Conservation (phyloP, 2,888 invertebrate genomes). For the Noctua janthe region DNA sequence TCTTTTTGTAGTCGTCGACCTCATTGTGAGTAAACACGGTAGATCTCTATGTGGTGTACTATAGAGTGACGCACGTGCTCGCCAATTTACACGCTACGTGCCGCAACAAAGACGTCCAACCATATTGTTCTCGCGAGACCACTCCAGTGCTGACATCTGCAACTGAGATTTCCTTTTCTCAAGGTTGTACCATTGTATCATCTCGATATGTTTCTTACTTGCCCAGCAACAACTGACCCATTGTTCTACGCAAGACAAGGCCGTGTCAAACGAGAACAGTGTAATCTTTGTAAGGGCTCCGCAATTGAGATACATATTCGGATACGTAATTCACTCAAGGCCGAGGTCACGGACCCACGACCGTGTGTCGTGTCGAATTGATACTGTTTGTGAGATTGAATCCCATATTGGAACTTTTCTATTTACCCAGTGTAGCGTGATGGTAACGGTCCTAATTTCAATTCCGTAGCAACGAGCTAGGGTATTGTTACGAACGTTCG, state of each 20-base stretch:
- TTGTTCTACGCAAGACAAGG: slow-evolving; percentile 79
- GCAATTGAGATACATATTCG: slow-evolving; percentile 67
- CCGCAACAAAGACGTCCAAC: slow-evolving; percentile 76
- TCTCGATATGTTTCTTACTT: slow-evolving; percentile 70
- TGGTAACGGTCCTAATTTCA: slow-evolving; percentile 83
- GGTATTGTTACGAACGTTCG: slow-evolving; percentile 77
- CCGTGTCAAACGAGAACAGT: slow-evolving; percentile 72
- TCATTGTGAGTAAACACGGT: slow-evolving; percentile 71
- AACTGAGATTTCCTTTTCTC: slow-evolving; percentile 74
- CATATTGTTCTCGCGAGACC: slow-evolving; percentile 80
- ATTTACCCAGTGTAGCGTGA: slow-evolving; percentile 78
- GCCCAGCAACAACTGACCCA: slow-evolving; percentile 70
- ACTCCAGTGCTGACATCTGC: slow-evolving; percentile 73
- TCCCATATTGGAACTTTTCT: slow-evolving; percentile 79
- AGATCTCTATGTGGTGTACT: slow-evolving; percentile 56
- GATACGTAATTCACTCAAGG: slow-evolving; percentile 74
- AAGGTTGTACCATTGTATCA: slow-evolving; percentile 75
- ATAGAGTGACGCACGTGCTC: slow-evolving; percentile 75
- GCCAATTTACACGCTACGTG: slow-evolving; percentile 79
- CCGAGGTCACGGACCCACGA: slow-evolving; percentile 64
- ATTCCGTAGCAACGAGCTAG: slow-evolving; percentile 82
- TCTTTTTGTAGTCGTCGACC: slow-evolving; percentile 72
- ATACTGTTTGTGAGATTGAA: slow-evolving; percentile 78
- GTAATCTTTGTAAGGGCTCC: slow-evolving; percentile 71
- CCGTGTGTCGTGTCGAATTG: slow-evolving; percentile 60